Conservation (phyloP, 30 jellyfish, hydroid and myxozoan genomes). For the Aurelia sp. region DNA sequence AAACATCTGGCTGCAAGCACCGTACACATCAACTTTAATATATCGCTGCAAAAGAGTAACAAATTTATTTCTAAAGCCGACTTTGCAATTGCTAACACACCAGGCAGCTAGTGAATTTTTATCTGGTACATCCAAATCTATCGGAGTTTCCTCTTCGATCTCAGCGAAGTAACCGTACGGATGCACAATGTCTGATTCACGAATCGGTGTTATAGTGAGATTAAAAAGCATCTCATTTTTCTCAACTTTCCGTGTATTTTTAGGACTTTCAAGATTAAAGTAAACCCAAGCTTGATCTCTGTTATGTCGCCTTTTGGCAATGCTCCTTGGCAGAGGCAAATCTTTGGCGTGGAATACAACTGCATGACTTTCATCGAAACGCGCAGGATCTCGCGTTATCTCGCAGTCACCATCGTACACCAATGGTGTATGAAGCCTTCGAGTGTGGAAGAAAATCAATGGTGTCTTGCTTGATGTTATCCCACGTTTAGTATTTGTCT, state of each 20-base stretch:
- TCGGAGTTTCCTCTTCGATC: constrained; percentile 9
- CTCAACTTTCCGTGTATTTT: constrained; percentile 42
- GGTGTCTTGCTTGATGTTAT: constrained; percentile 2
- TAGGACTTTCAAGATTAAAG: constrained; percentile 67
- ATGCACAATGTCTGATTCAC: constrained; percentile 69
- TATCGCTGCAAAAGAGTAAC: constrained; percentile 35
- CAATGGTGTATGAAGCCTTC: constrained; percentile 31
- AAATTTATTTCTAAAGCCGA: constrained; percentile 35
- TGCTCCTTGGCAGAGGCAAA: constrained; percentile 41
- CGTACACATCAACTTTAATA: constrained; percentile 63
- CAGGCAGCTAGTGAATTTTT: constrained; percentile 50
- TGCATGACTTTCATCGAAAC: constrained; percentile 51
- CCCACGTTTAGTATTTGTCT: not conserved
- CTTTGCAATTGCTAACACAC: constrained; percentile 79
- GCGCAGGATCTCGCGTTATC: constrained; percentile 39
- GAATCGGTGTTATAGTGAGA: constrained; percentile 73
- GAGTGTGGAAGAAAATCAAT: constrained; percentile 20
- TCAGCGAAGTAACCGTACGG: constrained; percentile 70
- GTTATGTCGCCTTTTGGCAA: constrained; percentile 5
- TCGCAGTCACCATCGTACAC: constrained; percentile 45
- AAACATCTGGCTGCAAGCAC: constrained; percentile 59
- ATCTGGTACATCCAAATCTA: not conserved
- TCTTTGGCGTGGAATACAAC: constrained; percentile 83
- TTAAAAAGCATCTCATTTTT: constrained; percentile 61
- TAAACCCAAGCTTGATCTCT: constrained; percentile 76